phyloP scores from a whole-genome alignment of 1,140 invertebrate genomes.

The Popillia japonica region DNA sequence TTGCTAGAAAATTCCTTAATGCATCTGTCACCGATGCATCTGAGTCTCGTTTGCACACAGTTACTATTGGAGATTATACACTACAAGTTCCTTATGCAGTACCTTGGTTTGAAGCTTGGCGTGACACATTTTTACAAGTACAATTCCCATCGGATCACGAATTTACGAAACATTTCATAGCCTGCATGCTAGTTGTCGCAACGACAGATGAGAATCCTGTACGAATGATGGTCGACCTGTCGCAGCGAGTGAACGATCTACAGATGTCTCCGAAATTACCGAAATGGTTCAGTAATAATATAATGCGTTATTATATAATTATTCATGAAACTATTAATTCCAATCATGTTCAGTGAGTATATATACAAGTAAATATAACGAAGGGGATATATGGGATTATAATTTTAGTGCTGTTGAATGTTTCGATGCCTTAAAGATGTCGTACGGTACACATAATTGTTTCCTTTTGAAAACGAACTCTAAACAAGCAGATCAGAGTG shows the following conservation, averaged over 20 bases:
- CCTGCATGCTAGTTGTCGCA: slow-evolving; percentile 87
- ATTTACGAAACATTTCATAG: slow-evolving; percentile 93
- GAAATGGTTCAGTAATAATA: slow-evolving; percentile 90
- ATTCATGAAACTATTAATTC: slow-evolving; percentile 75
- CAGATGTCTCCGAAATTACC: slow-evolving; percentile 79
- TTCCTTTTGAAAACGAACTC: slow-evolving; percentile 91
- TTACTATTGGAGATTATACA: slow-evolving; percentile 63
- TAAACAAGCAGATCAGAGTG: slow-evolving; percentile 66
- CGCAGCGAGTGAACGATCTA: slow-evolving; percentile 81
- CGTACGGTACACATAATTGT: slow-evolving; percentile 85
- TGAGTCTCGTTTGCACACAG: slow-evolving; percentile 70
- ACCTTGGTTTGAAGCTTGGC: slow-evolving; percentile 97
- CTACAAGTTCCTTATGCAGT: slow-evolving; percentile 77
- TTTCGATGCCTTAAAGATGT: slow-evolving; percentile 84
- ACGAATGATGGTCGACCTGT: slow-evolving; percentile 78
- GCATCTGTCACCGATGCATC: slow-evolving; percentile 81
- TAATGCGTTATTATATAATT: slow-evolving; percentile 89
- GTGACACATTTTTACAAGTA: slow-evolving; percentile 88
- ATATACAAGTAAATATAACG: too few relatives aligned
- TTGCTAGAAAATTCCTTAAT: slow-evolving; percentile 86
- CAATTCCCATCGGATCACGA: slow-evolving; percentile 94
- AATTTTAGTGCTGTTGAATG: slow-evolving; percentile 77
- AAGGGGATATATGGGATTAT: too few relatives aligned
- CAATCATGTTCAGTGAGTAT: slow-evolving; percentile 48
- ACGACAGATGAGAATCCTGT: slow-evolving; percentile 82